Base-by-base conservation (phyloP, 2,797 vertebrate genomes). In the Danio kyathit region DNA sequence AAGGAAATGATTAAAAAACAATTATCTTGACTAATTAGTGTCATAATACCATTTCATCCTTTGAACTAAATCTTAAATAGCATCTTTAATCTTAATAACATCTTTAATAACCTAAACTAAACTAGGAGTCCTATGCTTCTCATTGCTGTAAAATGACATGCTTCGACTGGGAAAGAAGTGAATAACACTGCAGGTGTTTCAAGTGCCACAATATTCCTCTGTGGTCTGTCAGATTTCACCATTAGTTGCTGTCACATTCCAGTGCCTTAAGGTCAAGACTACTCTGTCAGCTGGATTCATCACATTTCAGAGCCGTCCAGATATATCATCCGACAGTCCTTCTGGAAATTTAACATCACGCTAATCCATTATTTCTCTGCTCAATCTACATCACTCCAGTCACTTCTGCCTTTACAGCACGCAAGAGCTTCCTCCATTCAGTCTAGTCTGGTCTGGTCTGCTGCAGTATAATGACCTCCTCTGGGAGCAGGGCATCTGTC, bases 381-480 rank as follows among this genome's bases (percentile, higher is more conserved):
- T 73, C 76, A 48, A 69, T 66, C 74, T 59, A 76, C 76, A 70
- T 70, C 63, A 76, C 61, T 74, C 56, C 14, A 51, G 65, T 56
- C 72, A 71, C 66, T 67, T 56, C 54, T 54, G 49, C 44, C 51
- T 43, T 74, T 56, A 13, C 38, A 49, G 1, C 61, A 72, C 6
- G 7, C 29, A 29, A 3, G 41, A 80, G 70, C 52, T 44, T 74
- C 46, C 38, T n/a, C 64, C 66, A 72, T 16, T 19, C 67, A 12
- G 76, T n/a, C 29, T 54, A 57, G 72, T 67, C 69, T 80, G 11
- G 46, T 29, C 29, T 29, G 29, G 29, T 29, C 29, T 29, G 29
- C 29, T 29, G 29, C 29, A 29, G 78, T 85, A 85, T 94, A 95
- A 94, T 93, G 92, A 94, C 90, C 88, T 89, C 93, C 91, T 73